Base-by-base conservation (phyloP, 2,113 vertebrate genomes). In the Carettochelys insculpta region DNA sequence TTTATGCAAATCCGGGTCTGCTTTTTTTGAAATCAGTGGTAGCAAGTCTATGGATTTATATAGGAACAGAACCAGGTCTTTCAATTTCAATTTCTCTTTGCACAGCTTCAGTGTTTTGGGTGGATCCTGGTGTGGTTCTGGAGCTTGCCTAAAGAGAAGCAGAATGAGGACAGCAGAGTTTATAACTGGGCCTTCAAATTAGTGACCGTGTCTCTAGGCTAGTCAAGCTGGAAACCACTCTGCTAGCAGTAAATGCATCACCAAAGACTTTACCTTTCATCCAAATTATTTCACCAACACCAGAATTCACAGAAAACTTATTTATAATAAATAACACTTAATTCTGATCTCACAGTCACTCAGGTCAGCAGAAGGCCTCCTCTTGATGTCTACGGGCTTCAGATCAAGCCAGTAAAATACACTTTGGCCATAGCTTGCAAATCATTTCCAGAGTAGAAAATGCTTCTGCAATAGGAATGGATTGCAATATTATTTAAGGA, bases 401-500 rank as follows among this genome's bases (percentile, higher is more conserved):
- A 31, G 52, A 87, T 80, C 54, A 79, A 31, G 45, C 7, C 6
- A 71, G 78, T 48, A 80, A 45, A 68, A 34, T 3, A 45, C 34
- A 77, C 47, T 3, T 17, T 77, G 54, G 58, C 38, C 61, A 50
- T 1, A 78, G 71, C 50, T 82, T 80, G 93, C 68, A 86, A 22
- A 73, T 8, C 0, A 29, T 90, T 94, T 90, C 83, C 77, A 82
- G 89, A 94, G 81, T 0, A 0, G n/a, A 90, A 92, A 89, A 19
- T 4, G 54, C 76, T 96, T 95, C 79, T 89, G 81, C 90, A 92
- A 76, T 1, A 75, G 20, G 87, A 94, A 87, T 38, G 1, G 84
- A 92, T 94, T 87, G 88, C 85, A 90, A 84, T 73, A 22, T 1
- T 83, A 86, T 43, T 92, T 80, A 87, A 75, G 92, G 92, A 78